phyloP scores from a whole-genome alignment of 2,888 invertebrate genomes.

The Limnephilus lunatus region DNA sequence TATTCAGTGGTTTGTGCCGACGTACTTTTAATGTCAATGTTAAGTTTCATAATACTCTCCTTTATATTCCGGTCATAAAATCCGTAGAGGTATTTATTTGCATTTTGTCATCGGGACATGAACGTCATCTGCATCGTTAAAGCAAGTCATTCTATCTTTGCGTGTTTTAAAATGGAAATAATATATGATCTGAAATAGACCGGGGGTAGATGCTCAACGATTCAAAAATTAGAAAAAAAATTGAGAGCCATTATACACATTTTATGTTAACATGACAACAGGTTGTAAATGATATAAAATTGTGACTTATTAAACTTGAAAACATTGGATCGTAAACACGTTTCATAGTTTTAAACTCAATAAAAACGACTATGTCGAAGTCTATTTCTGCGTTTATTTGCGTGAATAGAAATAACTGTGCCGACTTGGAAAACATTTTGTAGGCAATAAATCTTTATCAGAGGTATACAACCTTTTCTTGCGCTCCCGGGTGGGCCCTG shows the following conservation, averaged over 20 bases:
- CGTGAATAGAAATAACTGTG: not conserved
- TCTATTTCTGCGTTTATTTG: not conserved
- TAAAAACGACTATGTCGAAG: not conserved
- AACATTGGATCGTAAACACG: constrained; percentile 9
- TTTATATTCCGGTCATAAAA: no score
- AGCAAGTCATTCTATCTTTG: not conserved
- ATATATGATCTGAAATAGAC: not conserved
- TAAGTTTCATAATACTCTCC: no score
- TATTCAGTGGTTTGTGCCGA: no score
- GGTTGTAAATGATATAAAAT: not conserved
- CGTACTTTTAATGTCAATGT: no score
- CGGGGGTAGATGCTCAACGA: not conserved
- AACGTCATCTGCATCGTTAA: not conserved
- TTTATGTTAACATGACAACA: not conserved
- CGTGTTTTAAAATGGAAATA: not conserved
- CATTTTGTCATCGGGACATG: not conserved
- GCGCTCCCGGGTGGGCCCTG: not conserved
- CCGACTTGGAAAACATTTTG: not conserved
- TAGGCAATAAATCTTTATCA: constrained; percentile 3
- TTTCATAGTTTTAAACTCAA: constrained; percentile 9
- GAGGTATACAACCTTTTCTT: not conserved
- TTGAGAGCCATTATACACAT: not conserved
- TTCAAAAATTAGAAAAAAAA: not conserved
- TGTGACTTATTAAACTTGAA: not conserved
- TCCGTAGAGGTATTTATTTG: no score